Percentiles rank a stretch among this genome's conserved stretches.
Conservation (phyloP, 2,888 invertebrate genomes). For the Drosophila lacicola region DNA sequence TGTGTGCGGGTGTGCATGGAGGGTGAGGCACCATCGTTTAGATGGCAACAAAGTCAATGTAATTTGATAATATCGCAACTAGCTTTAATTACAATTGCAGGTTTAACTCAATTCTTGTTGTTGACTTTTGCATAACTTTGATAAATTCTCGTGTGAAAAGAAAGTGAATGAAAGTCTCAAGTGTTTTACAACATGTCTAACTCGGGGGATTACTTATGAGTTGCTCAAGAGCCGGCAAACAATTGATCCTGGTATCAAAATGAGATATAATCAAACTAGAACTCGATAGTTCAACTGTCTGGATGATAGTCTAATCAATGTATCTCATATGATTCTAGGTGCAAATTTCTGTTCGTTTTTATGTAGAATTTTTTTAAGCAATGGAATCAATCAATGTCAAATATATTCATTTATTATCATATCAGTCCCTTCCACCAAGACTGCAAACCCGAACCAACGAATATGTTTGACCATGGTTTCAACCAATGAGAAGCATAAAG, state of each 20-base stretch:
- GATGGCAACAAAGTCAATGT: constrained; percentile 62
- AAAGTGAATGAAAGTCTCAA: constrained; percentile 26
- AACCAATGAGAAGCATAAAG: no score
- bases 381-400: no score
- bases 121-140: constrained; percentile 64
- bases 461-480: no score
- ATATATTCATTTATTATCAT: no score
- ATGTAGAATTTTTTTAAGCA: no score
- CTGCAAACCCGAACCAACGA: no score
- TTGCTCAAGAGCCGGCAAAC: neutral
- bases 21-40: constrained; percentile 26
- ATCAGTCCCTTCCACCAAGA: no score
- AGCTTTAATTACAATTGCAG: constrained; percentile 77
- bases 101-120: constrained; percentile 60
- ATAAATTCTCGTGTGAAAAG: constrained; percentile 56
- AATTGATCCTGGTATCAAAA: neutral
- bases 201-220: constrained; percentile 6
- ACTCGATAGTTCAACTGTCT: neutral
- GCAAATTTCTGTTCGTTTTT: no score
- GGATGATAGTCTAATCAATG: no score
- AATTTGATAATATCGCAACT: constrained; percentile 75
- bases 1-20: constrained; percentile 9
- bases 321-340: no score
- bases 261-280: neutral
- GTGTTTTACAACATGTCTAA: constrained; percentile 17